Base-by-base conservation (phyloP, 2,888 invertebrate species). In the Aspidiotus destructor region DNA sequence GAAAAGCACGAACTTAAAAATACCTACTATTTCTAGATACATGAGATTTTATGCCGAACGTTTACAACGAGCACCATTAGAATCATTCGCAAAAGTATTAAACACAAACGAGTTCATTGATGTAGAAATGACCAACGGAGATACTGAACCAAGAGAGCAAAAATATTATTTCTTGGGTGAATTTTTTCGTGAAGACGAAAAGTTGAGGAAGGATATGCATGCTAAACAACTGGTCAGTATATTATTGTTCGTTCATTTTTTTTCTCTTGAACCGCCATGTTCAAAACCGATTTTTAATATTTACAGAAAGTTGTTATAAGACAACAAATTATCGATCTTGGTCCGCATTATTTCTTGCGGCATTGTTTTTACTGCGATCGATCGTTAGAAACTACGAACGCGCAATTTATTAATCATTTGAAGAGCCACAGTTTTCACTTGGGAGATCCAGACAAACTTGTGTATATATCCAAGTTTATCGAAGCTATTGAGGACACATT, bases 391-490 rank as follows among this genome's bases (percentile, higher is more conserved):
- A 83, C 80, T 41, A 81, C 86, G 3, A 82, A 92, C 72, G 80
- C 84, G 0, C 83, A 82, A 70, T 88, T 89, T 75, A 79, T 98
- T 17, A 86, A 87, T 69, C 97, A 98, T 79, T 81, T 98, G 72
- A 87, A 86, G 69, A 83, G 84, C 70, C 97, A 98, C 74, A 92
- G 92, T 76, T 84, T 98, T 68, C 89, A 91, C 73, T 82, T 98
- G 13, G 97, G 97, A 1, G 90, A 89, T 76, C 89, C 95, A 0
- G 92, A 96, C 73, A 97, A 97, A 78, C 81, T 97, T 40, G 89
- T 97, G 11, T 93, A 87, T 73, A 84, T 93, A 8, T 89, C 92
- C 77, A 87, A 93, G 75, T 80, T 96, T 64, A 80, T 98, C 16
- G 84, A 88, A 71, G 81, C 83, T 69, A 81, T 98, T 48, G 85